Percentiles rank a stretch among this genome's conserved stretches.
phyloP scores from a whole-genome alignment of 2,888 invertebrate genomes.

The Volucella inanis region DNA sequence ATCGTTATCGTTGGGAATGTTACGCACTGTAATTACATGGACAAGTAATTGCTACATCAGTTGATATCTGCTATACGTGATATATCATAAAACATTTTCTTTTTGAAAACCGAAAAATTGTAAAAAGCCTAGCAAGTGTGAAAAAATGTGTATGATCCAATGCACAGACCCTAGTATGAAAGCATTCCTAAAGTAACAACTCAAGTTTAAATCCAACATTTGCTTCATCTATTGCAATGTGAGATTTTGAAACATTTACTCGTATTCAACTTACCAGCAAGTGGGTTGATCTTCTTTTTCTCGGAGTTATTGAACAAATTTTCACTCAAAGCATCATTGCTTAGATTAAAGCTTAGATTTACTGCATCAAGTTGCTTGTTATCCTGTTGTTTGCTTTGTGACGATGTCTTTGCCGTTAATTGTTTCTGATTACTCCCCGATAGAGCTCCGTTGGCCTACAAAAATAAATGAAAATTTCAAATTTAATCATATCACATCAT shows the following conservation, averaged over 20 bases:
- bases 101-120: no score
- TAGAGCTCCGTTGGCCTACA: conserved; percentile 77
- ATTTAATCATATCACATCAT: conserved; percentile 50
- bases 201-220: not conserved
- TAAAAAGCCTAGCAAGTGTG: no score
- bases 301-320: conserved; percentile 44
- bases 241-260: not conserved
- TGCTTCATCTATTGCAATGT: not conserved
- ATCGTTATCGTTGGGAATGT: no score
- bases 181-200: no score
- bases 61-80: no score
- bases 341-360: conserved; percentile 34
- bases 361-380: conserved; percentile 39
- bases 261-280: conserved; percentile 47
- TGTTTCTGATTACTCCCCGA: conserved; percentile 58
- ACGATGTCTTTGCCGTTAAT: conserved; percentile 76
- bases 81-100: no score
- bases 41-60: no score
- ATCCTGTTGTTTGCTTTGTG: conserved; percentile 66
- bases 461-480: conserved; percentile 51
- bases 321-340: conserved; percentile 51
- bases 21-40: no score
- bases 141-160: no score
- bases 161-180: no score
- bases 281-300: conserved; percentile 27